These are phyloP conservation scores for Myotis yumanensis DNA, from an alignment of 2,113 vertebrate genomes.

Conservation along the genomic window DNA sequence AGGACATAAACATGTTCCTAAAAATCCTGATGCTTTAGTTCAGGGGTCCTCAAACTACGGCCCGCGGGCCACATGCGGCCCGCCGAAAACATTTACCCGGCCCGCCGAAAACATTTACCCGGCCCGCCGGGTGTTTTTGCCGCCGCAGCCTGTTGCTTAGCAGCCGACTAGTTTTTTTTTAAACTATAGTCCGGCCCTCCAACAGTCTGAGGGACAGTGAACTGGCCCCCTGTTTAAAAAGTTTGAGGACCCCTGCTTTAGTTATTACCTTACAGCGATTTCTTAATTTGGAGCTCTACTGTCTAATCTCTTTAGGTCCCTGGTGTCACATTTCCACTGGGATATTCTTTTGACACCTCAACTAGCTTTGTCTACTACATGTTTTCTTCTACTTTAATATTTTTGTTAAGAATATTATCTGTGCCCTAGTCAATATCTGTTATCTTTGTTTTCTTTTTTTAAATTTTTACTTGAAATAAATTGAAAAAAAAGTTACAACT, in stretches of 20 bases:
- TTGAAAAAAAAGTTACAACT: not conserved
- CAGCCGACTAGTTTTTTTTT: too few species aligned
- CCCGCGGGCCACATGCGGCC: too few species aligned
- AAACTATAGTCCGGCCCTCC: too few species aligned
- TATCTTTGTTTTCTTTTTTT: slow-evolving; percentile 30
- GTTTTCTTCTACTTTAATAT: not conserved
- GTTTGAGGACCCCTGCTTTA: not conserved
- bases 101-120: too few species aligned
- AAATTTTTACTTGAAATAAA: slow-evolving; percentile 30
- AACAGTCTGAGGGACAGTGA: too few species aligned
- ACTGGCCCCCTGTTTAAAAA: too few species aligned
- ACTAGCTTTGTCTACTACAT: not conserved
- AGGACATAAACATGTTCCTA: not conserved
- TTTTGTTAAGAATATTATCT: slow-evolving; percentile 14
- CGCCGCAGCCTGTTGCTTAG: too few species aligned
- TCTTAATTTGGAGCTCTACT: not conserved
- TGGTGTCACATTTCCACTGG: not conserved
- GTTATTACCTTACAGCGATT: not conserved
- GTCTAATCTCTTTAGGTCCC: not conserved
- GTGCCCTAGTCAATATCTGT: not conserved
- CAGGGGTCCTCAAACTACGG: too few species aligned
- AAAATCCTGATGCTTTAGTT: not conserved
- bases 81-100: too few species aligned
- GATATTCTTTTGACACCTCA: not conserved
- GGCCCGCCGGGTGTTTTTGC: too few species aligned